Percentiles rank a stretch among this genome's conserved stretches.
Evolutionary conservation across 2,113 vertebrate genomes (phyloP).

Genomic region (Panthera tigris): DNA sequence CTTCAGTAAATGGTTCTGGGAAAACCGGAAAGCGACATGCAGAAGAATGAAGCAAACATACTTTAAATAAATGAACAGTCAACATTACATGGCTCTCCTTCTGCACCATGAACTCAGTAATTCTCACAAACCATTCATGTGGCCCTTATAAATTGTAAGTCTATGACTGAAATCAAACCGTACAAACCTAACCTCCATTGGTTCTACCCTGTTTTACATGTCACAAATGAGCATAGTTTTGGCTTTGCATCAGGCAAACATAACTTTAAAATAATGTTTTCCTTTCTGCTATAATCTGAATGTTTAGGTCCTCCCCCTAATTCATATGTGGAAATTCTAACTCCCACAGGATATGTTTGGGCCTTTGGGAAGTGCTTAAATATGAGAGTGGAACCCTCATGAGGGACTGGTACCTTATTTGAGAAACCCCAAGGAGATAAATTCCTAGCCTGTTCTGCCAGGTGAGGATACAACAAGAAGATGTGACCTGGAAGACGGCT

Average conservation of each 20-base stretch:
- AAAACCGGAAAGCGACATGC: too few species aligned
- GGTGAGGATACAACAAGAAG: background rate
- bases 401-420: background rate
- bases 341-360: background rate
- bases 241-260: background rate
- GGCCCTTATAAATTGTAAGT: background rate
- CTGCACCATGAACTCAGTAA: background rate
- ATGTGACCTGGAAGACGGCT: background rate
- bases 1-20: too few species aligned
- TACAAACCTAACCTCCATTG: background rate
- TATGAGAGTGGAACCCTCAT: background rate
- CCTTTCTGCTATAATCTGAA: background rate
- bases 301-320: background rate
- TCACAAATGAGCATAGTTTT: background rate
- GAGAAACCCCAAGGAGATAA: background rate
- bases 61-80: background rate
- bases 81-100: background rate
- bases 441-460: background rate
- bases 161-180: background rate
- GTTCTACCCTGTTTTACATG: background rate
- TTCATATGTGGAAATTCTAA: background rate
- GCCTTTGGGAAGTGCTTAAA: background rate
- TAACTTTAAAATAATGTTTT: background rate
- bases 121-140: background rate
- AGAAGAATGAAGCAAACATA: background rate